These are phyloP conservation scores for Sminthurides aquaticus DNA, from an alignment of 2,888 invertebrate genomes.

Conservation along the genomic window DNA sequence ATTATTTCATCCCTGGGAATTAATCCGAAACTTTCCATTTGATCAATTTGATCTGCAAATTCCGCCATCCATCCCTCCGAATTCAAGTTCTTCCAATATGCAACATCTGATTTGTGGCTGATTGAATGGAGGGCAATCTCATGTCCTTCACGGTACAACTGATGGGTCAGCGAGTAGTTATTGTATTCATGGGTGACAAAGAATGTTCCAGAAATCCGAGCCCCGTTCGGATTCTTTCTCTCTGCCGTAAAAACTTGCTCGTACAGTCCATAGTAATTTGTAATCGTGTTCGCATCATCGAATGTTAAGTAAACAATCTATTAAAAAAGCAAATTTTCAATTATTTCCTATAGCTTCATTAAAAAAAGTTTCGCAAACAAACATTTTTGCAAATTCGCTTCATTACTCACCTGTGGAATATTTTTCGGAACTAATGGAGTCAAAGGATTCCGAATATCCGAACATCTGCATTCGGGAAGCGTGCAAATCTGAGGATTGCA, in stretches of 20 bases:
- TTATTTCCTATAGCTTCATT: neutral
- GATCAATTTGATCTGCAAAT: slow-evolving; percentile 55
- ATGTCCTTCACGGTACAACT: slow-evolving; percentile 55
- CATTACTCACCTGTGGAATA: slow-evolving; percentile 54
- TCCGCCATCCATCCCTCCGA: slow-evolving; percentile 48
- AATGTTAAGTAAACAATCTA: slow-evolving; percentile 62
- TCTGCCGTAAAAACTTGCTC: slow-evolving; percentile 49
- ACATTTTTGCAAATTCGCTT: too few species aligned
- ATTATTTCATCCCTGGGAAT: slow-evolving; percentile 45
- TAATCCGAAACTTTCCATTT: slow-evolving; percentile 53
- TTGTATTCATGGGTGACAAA: slow-evolving; percentile 68
- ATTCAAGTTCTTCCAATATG: slow-evolving; percentile 21
- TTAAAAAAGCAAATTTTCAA: slow-evolving; percentile 6
- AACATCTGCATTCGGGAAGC: slow-evolving; percentile 54
- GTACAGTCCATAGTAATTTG: slow-evolving; percentile 52
- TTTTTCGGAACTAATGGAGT: slow-evolving; percentile 47
- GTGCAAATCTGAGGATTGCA: slow-evolving; percentile 45
- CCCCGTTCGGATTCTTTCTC: slow-evolving; percentile 59
- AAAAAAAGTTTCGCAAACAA: neutral
- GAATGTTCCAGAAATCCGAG: slow-evolving; percentile 59
- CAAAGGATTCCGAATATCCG: slow-evolving; percentile 50
- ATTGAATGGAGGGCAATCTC: slow-evolving; percentile 67
- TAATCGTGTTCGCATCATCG: slow-evolving; percentile 57
- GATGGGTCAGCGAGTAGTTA: slow-evolving; percentile 50
- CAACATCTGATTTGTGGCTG: slow-evolving; percentile 29